Evolutionary conservation across 1,140 invertebrate genomes (phyloP), one percentile per base, ranked within the genome.

Genomic region (Brachionus plicatilis): DNA sequence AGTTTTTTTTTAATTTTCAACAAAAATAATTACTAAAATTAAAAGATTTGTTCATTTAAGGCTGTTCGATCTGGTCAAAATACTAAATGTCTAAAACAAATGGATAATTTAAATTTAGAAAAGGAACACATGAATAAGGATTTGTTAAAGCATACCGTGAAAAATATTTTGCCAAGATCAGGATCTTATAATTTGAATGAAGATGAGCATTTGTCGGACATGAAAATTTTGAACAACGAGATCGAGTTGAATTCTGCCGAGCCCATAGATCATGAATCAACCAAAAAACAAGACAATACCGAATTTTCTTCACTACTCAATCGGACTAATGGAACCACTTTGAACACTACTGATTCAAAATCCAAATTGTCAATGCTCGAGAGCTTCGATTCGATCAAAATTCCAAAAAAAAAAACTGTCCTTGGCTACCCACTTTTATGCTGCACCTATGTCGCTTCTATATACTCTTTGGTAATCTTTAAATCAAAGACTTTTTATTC

Each of bases 371-470:
- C 43, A 29, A 27, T 50, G 17, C 27, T 76, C n/a, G 72, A 53
- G 11, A 76, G 72, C 27, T 27, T 76, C 12, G 24, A 50, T 14
- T 76, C 72, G 20, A 24, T 24, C 2, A 9, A 37, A 17, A 9
- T 43, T 14, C 70, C 70, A 0, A 75, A 75, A 29, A 82, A 82
- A 20, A 60, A 65, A 47, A 82, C 53, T 43, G 17, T 60, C 33
- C 29, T 82, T n/a, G 79, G 79, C 50, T 45, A 65, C 37, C 79
- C 79, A 12, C 43, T 82, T 12, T 27, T 82, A 9, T 82, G 79
- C 20, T 82, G 5, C 27, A 65, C 79, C 6, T 82, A 82, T 27
- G 12, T 37, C 12, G 53, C 79, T 41, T 53, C 79, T 27, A 65
- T 82, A 12, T 82, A 82, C 43, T 65, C 79, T 20, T 47, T 82